Base-by-base conservation (phyloP, 2,113 vertebrate genomes). In the Toxotes chatareus region DNA sequence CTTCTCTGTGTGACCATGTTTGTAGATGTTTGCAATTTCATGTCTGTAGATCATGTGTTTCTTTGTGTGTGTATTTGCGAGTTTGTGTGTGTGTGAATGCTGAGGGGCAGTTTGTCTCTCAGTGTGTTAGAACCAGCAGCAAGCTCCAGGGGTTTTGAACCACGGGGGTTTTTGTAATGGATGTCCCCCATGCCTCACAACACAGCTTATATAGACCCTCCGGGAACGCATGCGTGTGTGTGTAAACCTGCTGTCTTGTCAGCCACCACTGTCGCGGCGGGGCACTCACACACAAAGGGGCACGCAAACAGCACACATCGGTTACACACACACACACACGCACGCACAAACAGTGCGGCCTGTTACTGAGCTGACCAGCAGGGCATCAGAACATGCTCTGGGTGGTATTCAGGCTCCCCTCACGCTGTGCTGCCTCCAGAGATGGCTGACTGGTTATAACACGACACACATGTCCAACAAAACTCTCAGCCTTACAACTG, bases 131-230 rank as follows among this genome's bases (percentile, higher is more conserved):
- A 84, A 82, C 83, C 44, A 74, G 88, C 77, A 79, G 78, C 65
- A 83, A 83, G 76, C 91, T 88, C 86, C 78, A 72, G 84, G 89
- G 90, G 69, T 76, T 89, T 74, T 79, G 21, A 80, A 90, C 91
- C 81, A 76, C 71, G 42, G 90, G 92, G 79, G 75, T 49, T 72
- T 85, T 83, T 69, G 86, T 90, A 92, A 94, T 92, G 84, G 91
- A 91, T 90, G 90, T 86, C 78, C 86, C 81, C 77, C 80, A 73
- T 70, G 70, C 79, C 82, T 80, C 73, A 80, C 83, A 86, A 76
- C 89, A 84, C 88, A 86, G 83, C 82, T 91, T 85, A 86, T 91
- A 88, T 83, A 81, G 86, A 89, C 87, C 90, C 88, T 79, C 34
- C 2, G 59, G 84, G 86, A 88, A 46, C 10, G 71, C 1, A 51